These are phyloP conservation scores for Drosophila prolongata DNA, from an alignment of 2,888 invertebrate species.

Conservation along the genomic window DNA sequence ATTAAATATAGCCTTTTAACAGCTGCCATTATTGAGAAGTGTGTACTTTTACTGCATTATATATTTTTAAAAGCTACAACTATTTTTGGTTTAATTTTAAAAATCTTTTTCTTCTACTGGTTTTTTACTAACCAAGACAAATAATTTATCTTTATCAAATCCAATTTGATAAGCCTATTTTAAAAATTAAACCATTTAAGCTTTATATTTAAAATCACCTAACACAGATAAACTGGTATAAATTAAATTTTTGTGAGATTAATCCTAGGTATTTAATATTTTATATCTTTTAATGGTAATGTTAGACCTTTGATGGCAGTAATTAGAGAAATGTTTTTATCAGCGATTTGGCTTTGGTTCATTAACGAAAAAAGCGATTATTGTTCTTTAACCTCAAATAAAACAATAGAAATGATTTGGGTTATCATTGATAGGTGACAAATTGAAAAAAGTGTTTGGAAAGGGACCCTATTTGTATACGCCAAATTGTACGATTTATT, in stretches of 20 bases:
- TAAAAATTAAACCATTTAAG: too few species aligned
- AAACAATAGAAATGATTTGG: background rate
- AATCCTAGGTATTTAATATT: background rate
- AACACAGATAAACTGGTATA: too few species aligned
- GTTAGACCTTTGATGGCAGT: background rate
- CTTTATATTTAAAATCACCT: too few species aligned
- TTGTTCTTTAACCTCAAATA: background rate
- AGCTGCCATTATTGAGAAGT: conserved; percentile 12
- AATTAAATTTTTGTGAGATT: too few species aligned
- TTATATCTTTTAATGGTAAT: background rate
- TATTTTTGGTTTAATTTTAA: background rate
- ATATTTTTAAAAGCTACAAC: background rate
- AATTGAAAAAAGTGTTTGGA: background rate
- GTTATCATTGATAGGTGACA: background rate
- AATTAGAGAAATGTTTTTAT: background rate
- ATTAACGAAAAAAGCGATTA: background rate
- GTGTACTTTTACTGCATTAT: background rate
- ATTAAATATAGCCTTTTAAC: conserved; percentile 15
- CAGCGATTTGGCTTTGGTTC: background rate
- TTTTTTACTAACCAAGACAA: background rate
- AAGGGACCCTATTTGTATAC: too few species aligned
- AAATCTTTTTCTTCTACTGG: background rate
- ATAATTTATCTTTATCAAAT: background rate
- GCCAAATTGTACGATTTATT: too few species aligned
- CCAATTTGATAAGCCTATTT: background rate